Conservation (phyloP, 2,113 vertebrate genomes). For the Petaurus breviceps region DNA sequence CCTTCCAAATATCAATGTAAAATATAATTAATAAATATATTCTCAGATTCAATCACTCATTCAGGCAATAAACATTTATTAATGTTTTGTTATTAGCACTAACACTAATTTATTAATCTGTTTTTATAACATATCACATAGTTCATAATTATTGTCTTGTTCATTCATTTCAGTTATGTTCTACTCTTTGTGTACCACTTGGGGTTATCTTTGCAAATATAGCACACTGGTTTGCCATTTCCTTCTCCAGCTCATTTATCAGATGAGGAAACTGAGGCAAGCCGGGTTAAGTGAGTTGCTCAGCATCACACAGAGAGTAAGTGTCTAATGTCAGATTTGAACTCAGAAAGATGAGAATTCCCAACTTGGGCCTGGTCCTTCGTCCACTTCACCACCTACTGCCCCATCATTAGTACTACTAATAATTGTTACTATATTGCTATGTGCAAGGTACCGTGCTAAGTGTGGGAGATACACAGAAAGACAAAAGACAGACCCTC, state of each 20-base stretch:
- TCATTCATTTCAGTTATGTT: neutral
- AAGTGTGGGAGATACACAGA: neutral
- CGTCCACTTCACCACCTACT: neutral
- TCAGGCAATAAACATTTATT: neutral
- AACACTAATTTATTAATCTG: neutral
- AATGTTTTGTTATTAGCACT: neutral
- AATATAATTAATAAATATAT: neutral
- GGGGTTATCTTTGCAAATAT: neutral
- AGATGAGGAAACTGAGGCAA: neutral
- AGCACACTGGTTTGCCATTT: neutral
- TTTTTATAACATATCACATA: neutral
- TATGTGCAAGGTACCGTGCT: neutral
- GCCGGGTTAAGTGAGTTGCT: too few relatives aligned
- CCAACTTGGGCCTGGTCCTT: neutral
- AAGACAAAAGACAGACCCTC: neutral
- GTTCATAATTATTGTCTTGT: neutral
- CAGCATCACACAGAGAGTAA: neutral
- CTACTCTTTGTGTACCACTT: neutral
- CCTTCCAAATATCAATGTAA: neutral
- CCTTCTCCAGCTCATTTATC: neutral
- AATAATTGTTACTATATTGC: neutral
- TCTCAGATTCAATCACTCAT: neutral
- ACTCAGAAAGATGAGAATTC: neutral
- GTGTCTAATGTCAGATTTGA: neutral
- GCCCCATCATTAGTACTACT: neutral